Evolutionary conservation across 2,888 invertebrate species (phyloP).

Genomic region (Trypoxylon attenuatum): DNA sequence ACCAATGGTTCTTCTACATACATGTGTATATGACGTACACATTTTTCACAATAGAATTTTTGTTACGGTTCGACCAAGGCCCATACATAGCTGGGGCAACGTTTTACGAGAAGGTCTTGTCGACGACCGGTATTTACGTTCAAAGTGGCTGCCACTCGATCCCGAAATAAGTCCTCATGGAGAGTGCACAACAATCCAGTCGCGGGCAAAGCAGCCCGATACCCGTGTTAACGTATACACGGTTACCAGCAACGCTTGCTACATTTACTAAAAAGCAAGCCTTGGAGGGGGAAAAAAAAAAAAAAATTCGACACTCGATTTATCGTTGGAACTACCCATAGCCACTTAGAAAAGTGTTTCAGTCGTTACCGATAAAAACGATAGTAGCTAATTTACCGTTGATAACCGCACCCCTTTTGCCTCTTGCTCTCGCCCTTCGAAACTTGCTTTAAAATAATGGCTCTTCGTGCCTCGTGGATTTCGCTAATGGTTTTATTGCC

Average conservation of each 20-base stretch:
- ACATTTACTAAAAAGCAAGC: too few species aligned
- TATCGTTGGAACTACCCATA: not conserved
- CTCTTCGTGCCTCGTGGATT: too few species aligned
- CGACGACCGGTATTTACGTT: conserved; percentile 25
- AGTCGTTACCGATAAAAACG: not conserved
- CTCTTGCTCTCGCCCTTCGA: too few species aligned
- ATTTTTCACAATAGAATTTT: too few species aligned
- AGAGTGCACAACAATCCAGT: conserved; percentile 24
- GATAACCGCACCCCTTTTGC: not conserved
- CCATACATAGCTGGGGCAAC: too few species aligned
- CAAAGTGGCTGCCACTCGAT: conserved; percentile 43
- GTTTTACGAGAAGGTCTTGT: conserved; percentile 16
- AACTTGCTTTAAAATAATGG: too few species aligned
- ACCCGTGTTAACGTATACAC: conserved; percentile 29
- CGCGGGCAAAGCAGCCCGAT: conserved; percentile 6
- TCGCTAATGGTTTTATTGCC: too few species aligned
- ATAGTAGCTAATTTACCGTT: not conserved
- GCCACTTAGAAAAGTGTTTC: not conserved
- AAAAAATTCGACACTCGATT: conserved; percentile 29
- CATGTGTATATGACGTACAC: too few species aligned
- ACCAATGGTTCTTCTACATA: too few species aligned
- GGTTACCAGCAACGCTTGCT: too few species aligned
- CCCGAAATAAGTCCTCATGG: conserved; percentile 49
- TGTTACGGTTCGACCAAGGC: too few species aligned
- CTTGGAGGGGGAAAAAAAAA: not conserved